phyloP scores from a whole-genome alignment of 2,113 vertebrate genomes.

The Merops nubicus region DNA sequence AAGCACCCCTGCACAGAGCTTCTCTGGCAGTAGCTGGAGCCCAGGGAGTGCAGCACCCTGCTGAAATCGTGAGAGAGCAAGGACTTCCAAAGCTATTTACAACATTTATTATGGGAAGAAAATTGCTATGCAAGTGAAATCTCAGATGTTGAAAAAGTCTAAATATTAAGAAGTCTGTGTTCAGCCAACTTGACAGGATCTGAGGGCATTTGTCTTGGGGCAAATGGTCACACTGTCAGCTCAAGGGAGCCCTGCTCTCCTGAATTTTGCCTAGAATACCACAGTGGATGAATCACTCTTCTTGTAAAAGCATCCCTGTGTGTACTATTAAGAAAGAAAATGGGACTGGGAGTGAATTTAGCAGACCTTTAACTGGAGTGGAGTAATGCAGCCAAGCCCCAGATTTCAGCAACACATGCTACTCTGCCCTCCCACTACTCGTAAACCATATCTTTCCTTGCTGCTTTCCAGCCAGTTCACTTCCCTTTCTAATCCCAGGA shows the following conservation, averaged over 20 bases:
- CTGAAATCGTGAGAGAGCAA: background rate
- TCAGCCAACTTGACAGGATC: background rate
- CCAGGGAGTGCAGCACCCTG: background rate
- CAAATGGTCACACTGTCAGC: background rate
- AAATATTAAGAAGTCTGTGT: background rate
- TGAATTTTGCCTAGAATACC: constrained; percentile 30
- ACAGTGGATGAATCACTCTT: constrained; percentile 37
- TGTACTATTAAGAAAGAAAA: constrained; percentile 56
- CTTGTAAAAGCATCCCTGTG: constrained; percentile 34
- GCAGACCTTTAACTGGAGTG: constrained; percentile 5
- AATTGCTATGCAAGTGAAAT: background rate
- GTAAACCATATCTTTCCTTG: constrained; percentile 23
- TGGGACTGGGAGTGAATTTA: background rate
- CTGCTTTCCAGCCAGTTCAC: constrained; percentile 27
- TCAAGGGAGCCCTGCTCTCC: constrained; percentile 5
- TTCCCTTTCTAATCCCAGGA: constrained; percentile 64
- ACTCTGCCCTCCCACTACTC: background rate
- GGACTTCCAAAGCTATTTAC: background rate
- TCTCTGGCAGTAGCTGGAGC: background rate
- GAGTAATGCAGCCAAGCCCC: constrained; percentile 34
- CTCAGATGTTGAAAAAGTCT: background rate
- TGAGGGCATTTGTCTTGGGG: constrained; percentile 2
- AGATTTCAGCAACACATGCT: constrained; percentile 25
- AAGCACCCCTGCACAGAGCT: background rate
- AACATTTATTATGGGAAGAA: background rate